Conservation (phyloP, 2,888 invertebrate genomes). For the Furcula furcula region DNA sequence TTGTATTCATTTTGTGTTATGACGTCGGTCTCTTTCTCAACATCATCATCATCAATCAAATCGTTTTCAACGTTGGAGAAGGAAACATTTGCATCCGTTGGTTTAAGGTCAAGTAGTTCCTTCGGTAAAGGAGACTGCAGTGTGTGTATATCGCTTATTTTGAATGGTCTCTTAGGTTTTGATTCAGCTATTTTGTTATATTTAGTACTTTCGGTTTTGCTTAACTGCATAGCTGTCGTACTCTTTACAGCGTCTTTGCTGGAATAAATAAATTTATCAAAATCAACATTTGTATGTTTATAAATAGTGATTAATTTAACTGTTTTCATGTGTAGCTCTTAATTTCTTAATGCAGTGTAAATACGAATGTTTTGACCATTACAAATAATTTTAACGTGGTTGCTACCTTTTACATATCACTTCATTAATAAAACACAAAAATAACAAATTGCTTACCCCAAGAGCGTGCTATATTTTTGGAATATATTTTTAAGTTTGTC, state of each 20-base stretch:
- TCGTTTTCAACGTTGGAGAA: background rate
- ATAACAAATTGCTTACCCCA: constrained; percentile 49
- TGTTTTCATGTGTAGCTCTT: too few relatives aligned
- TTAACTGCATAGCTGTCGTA: constrained; percentile 5
- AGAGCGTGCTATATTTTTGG: constrained; percentile 50
- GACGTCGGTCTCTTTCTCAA: too few relatives aligned
- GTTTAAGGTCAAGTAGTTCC: constrained; percentile 20
- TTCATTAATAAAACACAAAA: too few relatives aligned
- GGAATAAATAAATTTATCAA: constrained; percentile 9
- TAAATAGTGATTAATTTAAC: too few relatives aligned
- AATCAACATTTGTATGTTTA: too few relatives aligned
- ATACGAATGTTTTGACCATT: too few relatives aligned
- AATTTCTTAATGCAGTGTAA: too few relatives aligned
- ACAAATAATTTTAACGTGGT: too few relatives aligned
- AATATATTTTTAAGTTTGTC: constrained; percentile 43
- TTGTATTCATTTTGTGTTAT: too few relatives aligned
- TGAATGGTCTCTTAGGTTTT: constrained; percentile 51
- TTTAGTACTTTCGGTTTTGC: constrained; percentile 5
- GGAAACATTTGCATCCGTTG: background rate
- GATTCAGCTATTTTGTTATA: background rate
- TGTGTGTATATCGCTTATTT: constrained; percentile 55
- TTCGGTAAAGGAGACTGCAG: constrained; percentile 37
- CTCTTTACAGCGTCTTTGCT: constrained; percentile 23
- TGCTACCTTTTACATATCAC: too few relatives aligned
- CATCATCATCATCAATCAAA: too few relatives aligned